Percentiles rank a stretch among this genome's conserved stretches.
Evolutionary conservation across 2,888 invertebrate species (phyloP).

Genomic region (Glyphotaelius pellucidus): DNA sequence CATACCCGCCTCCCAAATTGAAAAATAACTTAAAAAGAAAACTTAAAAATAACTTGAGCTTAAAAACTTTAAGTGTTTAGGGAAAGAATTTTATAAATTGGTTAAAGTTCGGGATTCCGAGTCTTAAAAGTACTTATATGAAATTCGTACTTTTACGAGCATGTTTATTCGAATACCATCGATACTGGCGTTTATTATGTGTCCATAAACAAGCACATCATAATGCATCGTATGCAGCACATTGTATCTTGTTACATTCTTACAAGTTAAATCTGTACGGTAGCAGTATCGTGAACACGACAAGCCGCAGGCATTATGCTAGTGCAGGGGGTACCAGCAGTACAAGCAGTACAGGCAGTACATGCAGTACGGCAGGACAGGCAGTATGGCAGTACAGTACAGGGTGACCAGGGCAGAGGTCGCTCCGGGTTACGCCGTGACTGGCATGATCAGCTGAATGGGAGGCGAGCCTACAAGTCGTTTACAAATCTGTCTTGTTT

Average conservation of each 20-base stretch:
- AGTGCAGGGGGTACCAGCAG: not conserved
- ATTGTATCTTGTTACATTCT: not conserved
- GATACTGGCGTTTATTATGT: not conserved
- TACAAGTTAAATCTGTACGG: slow-evolving; percentile 2
- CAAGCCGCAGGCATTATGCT: not conserved
- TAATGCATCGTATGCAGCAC: not conserved
- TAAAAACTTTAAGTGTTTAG: too few species aligned
- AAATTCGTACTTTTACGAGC: not conserved
- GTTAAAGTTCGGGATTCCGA: too few species aligned
- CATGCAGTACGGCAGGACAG: not conserved
- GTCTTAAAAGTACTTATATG: not conserved
- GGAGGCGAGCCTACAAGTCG: not conserved
- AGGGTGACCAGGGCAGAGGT: not conserved
- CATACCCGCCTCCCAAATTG: too few species aligned
- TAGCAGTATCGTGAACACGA: not conserved
- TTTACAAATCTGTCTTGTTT: not conserved
- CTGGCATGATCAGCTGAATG: not conserved
- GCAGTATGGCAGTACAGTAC: not conserved
- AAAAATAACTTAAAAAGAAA: too few species aligned
- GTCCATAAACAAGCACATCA: not conserved
- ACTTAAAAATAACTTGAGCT: too few species aligned
- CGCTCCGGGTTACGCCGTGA: not conserved
- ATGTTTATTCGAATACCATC: not conserved
- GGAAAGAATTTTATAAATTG: too few species aligned
- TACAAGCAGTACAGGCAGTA: not conserved